phyloP scores from a whole-genome alignment of 2,113 vertebrate species.

The Prolemur simus region DNA sequence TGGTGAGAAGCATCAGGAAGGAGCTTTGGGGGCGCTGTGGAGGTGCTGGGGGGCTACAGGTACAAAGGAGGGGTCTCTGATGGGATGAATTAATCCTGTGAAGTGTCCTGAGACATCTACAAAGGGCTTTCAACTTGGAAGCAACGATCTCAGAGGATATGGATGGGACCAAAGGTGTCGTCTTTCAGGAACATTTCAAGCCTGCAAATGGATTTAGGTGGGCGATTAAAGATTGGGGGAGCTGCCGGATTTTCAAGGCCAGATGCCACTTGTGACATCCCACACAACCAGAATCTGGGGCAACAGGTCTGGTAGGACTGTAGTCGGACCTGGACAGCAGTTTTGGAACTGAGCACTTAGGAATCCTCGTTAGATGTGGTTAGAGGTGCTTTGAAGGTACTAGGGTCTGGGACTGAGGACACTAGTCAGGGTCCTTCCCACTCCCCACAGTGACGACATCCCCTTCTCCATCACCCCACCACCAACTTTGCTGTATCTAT shows the following conservation, averaged over 20 bases:
- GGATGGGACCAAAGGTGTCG: neutral
- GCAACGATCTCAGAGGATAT: neutral
- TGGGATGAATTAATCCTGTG: neutral
- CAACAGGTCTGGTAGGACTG: neutral
- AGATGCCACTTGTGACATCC: neutral
- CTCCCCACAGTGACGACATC: constrained; percentile 3
- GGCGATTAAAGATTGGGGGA: neutral
- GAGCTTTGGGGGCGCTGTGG: neutral
- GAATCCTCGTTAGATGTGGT: neutral
- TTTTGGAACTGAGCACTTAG: neutral
- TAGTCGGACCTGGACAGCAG: neutral
- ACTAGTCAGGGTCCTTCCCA: neutral
- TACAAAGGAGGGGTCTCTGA: neutral
- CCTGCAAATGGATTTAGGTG: neutral
- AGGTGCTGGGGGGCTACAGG: neutral
- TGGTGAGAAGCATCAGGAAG: neutral
- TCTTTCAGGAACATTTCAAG: constrained; percentile 3
- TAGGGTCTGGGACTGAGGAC: neutral
- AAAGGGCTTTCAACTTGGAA: constrained; percentile 1
- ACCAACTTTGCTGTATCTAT: constrained; percentile 49
- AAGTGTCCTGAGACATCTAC: neutral
- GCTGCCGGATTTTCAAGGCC: neutral
- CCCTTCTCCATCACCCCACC: constrained; percentile 51
- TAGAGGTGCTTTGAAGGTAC: neutral
- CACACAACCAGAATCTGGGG: constrained; percentile 27